Evolutionary conservation across 2,888 invertebrate species (phyloP), one percentile per base, ranked within the genome.

Genomic region (Andrena chrysosceles): DNA sequence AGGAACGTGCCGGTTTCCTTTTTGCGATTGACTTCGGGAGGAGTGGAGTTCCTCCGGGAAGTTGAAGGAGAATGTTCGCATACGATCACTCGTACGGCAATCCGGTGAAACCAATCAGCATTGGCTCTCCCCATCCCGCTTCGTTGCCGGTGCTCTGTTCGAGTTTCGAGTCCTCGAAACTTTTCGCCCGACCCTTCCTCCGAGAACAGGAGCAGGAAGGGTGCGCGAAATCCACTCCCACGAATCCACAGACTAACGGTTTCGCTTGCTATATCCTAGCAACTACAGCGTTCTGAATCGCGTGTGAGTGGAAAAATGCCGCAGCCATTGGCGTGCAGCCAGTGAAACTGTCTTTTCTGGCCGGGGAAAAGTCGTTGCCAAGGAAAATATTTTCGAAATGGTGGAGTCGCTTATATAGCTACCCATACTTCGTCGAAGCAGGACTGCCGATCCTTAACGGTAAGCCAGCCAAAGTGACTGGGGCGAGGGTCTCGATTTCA

Each of bases 21-120:
- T 76, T 67, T 64, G 67, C 77, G 77, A 83, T 87, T 77, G 64
- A 77, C 73, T 84, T 80, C 52, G 52, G 67, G 56, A 52, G 63
- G 26, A 63, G 56, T 29, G 33, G 54, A 68, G 62, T 74, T 62
- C 31, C 54, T 56, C 42, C 26, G n/a, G 71, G 70, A 77, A 81
- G 72, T 74, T 79, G 52, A 54, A 26, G 67, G 54, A 60, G 77
- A 79, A 71, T 8, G 35, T 68, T 76, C 81, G 67, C 76, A 75
- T 70, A 75, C 79, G 83, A 85, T 75, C 77, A 69, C 52, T 72
- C 83, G 81, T 72, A 64, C 74, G 83, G 56, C 82, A 71, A 81
- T 74, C 68, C 62, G 66, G 77, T 23, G 79, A 81, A 85, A 76
- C 81, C 86, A 73, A 84, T 88, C 81, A 88, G 71, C 73, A 84